phyloP scores from a whole-genome alignment of 2,113 vertebrate species.

The Coptodon bakossiorum region DNA sequence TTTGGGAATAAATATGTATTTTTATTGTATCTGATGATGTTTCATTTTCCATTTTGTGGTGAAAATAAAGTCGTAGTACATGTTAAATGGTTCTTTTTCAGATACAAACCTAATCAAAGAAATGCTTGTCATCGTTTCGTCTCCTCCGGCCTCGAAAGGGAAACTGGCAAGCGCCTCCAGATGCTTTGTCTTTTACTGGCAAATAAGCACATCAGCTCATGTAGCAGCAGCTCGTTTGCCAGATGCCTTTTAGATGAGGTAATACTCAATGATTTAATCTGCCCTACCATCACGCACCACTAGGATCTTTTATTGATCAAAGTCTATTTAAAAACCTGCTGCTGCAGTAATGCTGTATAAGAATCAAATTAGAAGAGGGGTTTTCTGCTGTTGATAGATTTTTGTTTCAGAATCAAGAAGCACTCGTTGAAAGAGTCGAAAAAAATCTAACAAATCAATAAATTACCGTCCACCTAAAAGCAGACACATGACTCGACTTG shows the following conservation, averaged over 20 bases:
- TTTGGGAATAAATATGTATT: not conserved
- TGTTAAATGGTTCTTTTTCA: not conserved
- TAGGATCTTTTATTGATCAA: not conserved
- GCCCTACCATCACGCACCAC: not conserved
- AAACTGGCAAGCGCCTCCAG: not conserved
- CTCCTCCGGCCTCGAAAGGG: not conserved
- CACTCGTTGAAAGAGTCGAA: not conserved
- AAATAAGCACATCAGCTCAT: not conserved
- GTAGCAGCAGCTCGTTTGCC: not conserved
- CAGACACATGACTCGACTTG: constrained; percentile 23
- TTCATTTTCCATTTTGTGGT: not conserved
- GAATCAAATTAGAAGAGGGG: not conserved
- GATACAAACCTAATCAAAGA: not conserved
- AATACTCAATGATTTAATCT: not conserved
- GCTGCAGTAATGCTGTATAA: not conserved
- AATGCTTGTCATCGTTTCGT: not conserved
- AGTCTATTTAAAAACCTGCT: not conserved
- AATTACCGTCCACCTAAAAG: not conserved
- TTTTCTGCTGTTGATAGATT: not conserved
- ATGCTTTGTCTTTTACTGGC: not conserved
- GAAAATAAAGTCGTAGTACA: not conserved
- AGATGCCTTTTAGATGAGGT: not conserved
- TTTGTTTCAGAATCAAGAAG: not conserved
- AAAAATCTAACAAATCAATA: not conserved
- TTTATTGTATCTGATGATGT: not conserved